Evolutionary conservation across 2,888 invertebrate species (phyloP).

Genomic region (Scaptomyza tumidula): DNA sequence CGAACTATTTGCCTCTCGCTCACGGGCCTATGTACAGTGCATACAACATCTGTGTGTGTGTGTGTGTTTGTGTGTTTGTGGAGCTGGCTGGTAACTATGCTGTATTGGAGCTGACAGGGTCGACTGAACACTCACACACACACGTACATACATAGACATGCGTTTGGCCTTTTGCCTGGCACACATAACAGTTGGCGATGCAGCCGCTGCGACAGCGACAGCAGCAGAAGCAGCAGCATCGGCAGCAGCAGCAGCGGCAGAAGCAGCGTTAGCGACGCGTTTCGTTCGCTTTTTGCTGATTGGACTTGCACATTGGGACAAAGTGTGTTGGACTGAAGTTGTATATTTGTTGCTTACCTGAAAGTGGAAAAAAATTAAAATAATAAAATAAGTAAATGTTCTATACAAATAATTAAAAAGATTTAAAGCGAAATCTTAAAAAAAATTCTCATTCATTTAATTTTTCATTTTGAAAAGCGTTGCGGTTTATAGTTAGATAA

Average conservation of each 20-base stretch:
- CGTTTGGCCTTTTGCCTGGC: conserved; percentile 78
- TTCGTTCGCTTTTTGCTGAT: conserved; percentile 58
- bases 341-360: conserved; percentile 7
- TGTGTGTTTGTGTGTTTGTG: conserved; percentile 7
- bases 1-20: conserved; percentile 35
- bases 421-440: too few species aligned
- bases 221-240: conserved; percentile 18
- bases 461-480: too few species aligned
- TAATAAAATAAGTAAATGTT: background rate
- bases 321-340: conserved; percentile 2
- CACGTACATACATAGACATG: conserved; percentile 32
- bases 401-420: too few species aligned
- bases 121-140: conserved; percentile 44
- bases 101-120: conserved; percentile 43
- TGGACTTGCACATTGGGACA: conserved; percentile 53
- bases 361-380: background rate
- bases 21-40: conserved; percentile 46
- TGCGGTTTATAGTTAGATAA: too few species aligned
- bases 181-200: conserved; percentile 65
- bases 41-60: conserved; percentile 23
- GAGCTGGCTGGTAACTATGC: conserved; percentile 4
- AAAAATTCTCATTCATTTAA: too few species aligned
- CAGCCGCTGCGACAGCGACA: conserved; percentile 24
- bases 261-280: conserved; percentile 54
- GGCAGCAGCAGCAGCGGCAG: conserved; percentile 16